Base-by-base conservation (phyloP, 2,113 vertebrate genomes). In the Lates calcarifer region DNA sequence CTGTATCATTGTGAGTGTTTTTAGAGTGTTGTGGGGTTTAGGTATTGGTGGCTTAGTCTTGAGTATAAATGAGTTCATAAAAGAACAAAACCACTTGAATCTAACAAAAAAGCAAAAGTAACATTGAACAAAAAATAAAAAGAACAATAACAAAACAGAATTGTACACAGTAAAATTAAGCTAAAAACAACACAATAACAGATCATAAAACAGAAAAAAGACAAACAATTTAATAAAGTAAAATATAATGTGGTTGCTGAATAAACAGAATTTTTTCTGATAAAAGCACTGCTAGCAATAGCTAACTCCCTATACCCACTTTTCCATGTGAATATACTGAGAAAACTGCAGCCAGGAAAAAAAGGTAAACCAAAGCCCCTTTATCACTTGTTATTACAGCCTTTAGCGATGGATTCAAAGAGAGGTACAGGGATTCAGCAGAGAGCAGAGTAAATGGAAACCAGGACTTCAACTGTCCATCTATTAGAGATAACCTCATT, bases 401-500 rank as follows among this genome's bases (percentile, higher is more conserved):
- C 76, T 70, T 82, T 61, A 85, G 75, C 47, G 12, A 57, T 41
- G 26, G 58, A 77, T 74, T 74, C 31, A 79, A 76, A 77, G 65
- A 65, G 53, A 37, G 71, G 51, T 6, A 1, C 56, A 53, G 75
- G 53, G 83, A 64, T 61, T 67, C 20, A 63, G 85, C 64, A 13
- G 64, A 89, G 73, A 76, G 66, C 60, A 37, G 80, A 78, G 74
- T 86, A 74, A 89, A 89, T 91, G 82, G 83, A 91, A 82, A 86
- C 74, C 84, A 79, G 81, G 84, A 90, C 86, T 79, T 84, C 74
- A 85, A 81, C 84, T 74, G 81, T 85, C 83, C 90, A 84, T 89
- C 74, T 83, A 90, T 92, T 90, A 89, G 77, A 63, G 78, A 88
- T 90, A 91, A 91, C 67, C 83, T 90, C 74, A 86, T 84, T 84